phyloP scores from a whole-genome alignment of 2,113 vertebrate genomes.

The Psettodes erumei region DNA sequence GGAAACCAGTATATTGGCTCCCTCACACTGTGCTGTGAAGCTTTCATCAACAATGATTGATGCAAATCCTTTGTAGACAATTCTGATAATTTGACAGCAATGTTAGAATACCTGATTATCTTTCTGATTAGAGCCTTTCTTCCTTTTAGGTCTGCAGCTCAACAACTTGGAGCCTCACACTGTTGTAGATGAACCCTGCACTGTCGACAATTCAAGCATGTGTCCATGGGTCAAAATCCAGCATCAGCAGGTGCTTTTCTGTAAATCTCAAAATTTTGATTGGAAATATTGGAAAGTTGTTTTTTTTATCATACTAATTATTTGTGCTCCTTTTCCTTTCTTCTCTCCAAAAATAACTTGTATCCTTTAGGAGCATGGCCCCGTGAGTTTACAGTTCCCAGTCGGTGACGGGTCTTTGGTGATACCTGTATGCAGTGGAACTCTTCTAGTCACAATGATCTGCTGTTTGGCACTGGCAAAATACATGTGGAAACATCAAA shows the following conservation, averaged over 20 bases:
- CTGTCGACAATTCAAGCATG: constrained; percentile 69
- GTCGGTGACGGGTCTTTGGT: constrained; percentile 85
- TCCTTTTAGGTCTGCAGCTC: constrained; percentile 72
- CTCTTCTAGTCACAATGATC: constrained; percentile 84
- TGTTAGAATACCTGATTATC: neutral
- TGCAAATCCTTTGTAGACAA: no score
- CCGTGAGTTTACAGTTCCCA: constrained; percentile 81
- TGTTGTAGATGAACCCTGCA: constrained; percentile 75
- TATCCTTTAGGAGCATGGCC: constrained; percentile 70
- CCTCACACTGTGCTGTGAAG: neutral
- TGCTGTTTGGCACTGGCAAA: constrained; percentile 84
- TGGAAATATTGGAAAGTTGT: neutral
- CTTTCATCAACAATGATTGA: neutral
- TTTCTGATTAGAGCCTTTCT: neutral
- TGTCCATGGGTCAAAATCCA: constrained; percentile 80
- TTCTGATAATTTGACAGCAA: neutral
- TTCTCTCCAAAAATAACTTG: neutral
- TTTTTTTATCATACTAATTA: neutral
- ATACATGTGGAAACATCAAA: constrained; percentile 83
- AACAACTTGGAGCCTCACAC: constrained; percentile 58
- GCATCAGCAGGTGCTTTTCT: constrained; percentile 61
- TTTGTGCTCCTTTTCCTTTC: neutral
- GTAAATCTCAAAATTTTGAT: neutral
- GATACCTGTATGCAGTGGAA: constrained; percentile 83
- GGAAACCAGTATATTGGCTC: neutral